phyloP scores from a whole-genome alignment of 2,797 vertebrate genomes.

The Leuciscus waleckii region DNA sequence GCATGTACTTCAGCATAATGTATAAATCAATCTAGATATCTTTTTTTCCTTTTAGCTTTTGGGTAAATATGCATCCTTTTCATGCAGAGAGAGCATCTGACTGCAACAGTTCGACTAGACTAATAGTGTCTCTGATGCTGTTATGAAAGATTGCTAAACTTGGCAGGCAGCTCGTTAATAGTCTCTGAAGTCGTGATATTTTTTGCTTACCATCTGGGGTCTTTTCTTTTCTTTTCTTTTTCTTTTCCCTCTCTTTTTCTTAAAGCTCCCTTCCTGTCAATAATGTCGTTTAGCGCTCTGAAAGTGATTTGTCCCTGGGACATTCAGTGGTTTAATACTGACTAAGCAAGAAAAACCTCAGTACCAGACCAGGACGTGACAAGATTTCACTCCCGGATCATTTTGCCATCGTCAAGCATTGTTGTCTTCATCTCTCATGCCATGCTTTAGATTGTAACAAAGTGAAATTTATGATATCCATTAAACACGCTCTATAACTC shows the following conservation, averaged over 20 bases:
- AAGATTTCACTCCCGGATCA: neutral
- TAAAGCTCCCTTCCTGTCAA: slow-evolving; percentile 32
- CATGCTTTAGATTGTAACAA: slow-evolving; percentile 30
- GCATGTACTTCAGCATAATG: neutral
- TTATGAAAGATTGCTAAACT: slow-evolving; percentile 55
- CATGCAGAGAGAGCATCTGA: slow-evolving; percentile 11
- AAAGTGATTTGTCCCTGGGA: slow-evolving; percentile 1
- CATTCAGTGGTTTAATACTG: slow-evolving; percentile 14
- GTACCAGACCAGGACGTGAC: slow-evolving; percentile 13
- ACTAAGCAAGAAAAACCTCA: slow-evolving; percentile 21
- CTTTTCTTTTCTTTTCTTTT: neutral
- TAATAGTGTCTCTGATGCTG: slow-evolving; percentile 35
- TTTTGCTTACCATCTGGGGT: slow-evolving; percentile 54
- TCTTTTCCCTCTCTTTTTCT: neutral
- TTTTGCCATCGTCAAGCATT: neutral
- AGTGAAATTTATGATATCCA: slow-evolving; percentile 31
- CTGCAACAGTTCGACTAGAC: slow-evolving; percentile 9
- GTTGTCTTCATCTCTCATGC: neutral
- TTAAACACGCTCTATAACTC: slow-evolving; percentile 38
- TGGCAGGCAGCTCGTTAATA: slow-evolving; percentile 57
- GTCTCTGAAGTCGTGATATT: slow-evolving; percentile 57
- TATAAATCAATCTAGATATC: neutral
- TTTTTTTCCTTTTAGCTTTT: neutral
- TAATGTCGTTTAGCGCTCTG: slow-evolving; percentile 26
- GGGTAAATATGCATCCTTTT: slow-evolving; percentile 17